phyloP scores from a whole-genome alignment of 2,113 vertebrate genomes.

The Dolichotis patagonum region DNA sequence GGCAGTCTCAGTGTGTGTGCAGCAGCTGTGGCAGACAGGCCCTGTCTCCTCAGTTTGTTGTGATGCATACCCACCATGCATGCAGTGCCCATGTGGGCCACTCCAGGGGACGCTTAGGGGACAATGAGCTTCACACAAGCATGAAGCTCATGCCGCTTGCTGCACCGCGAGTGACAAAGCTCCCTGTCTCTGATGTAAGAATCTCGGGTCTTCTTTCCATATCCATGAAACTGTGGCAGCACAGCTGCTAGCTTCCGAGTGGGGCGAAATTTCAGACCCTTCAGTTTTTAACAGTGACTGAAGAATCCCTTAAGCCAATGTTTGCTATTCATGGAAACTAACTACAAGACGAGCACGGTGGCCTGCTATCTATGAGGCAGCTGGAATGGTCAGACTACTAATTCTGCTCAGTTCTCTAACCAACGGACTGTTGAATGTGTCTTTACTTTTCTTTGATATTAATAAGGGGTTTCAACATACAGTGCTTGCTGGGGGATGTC shows the following conservation, averaged over 20 bases:
- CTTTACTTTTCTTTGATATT: background rate
- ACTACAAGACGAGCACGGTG: background rate
- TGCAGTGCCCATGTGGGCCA: too few species aligned
- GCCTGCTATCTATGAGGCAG: fast-evolving
- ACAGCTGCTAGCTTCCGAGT: background rate
- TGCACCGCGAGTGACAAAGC: background rate
- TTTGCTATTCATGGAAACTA: background rate
- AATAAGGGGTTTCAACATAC: background rate
- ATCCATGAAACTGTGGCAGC: background rate
- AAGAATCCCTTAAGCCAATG: too few species aligned
- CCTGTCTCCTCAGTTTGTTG: background rate
- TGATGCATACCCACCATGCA: background rate
- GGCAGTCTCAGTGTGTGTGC: background rate
- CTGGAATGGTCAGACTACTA: background rate
- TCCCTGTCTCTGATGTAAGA: background rate
- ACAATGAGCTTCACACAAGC: background rate
- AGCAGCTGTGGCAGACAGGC: background rate
- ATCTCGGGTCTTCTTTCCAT: background rate
- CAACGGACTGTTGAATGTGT: background rate
- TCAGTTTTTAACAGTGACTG: too few species aligned
- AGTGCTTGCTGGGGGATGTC: background rate
- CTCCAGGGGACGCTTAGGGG: too few species aligned
- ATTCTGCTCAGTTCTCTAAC: background rate
- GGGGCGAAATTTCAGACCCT: background rate
- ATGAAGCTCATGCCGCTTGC: background rate